These are phyloP conservation scores for Monomorium pharaonis DNA, from an alignment of 1,140 invertebrate genomes.

Conservation along the genomic window DNA sequence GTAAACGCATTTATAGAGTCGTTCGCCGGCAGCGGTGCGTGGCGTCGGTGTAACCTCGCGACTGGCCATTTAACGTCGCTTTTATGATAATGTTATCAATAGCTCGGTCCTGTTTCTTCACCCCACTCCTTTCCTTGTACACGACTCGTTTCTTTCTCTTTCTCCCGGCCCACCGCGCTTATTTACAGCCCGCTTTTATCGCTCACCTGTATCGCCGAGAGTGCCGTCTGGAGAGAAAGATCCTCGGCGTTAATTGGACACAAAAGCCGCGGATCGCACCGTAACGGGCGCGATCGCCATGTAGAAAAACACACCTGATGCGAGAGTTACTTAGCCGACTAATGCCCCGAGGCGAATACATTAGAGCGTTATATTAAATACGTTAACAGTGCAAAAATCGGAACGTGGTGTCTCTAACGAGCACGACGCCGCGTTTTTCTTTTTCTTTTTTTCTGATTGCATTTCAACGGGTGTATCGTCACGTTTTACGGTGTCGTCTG, in stretches of 20 bases:
- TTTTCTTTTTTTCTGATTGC: background rate
- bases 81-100: constrained; percentile 85
- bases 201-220: constrained; percentile 60
- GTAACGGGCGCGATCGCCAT: background rate
- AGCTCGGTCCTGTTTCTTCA: constrained; percentile 54
- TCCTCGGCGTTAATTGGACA: constrained; percentile 49
- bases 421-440: background rate
- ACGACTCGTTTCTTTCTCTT: constrained; percentile 5
- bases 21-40: constrained; percentile 75
- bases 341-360: background rate
- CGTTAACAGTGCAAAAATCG: background rate
- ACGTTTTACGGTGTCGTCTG: background rate
- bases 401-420: background rate
- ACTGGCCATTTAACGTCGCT: constrained; percentile 80
- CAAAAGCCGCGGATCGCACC: background rate
- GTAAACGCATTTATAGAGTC: constrained; percentile 85
- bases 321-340: background rate
- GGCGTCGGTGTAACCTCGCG: constrained; percentile 75
- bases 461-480: background rate
- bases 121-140: background rate
- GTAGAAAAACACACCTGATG: constrained; percentile 13
- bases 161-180: constrained; percentile 25
- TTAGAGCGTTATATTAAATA: background rate
- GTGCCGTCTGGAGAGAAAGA: background rate
- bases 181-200: constrained; percentile 64